Evolutionary conservation across 2,797 vertebrate species (phyloP).

Genomic region (Myotis daubentonii): DNA sequence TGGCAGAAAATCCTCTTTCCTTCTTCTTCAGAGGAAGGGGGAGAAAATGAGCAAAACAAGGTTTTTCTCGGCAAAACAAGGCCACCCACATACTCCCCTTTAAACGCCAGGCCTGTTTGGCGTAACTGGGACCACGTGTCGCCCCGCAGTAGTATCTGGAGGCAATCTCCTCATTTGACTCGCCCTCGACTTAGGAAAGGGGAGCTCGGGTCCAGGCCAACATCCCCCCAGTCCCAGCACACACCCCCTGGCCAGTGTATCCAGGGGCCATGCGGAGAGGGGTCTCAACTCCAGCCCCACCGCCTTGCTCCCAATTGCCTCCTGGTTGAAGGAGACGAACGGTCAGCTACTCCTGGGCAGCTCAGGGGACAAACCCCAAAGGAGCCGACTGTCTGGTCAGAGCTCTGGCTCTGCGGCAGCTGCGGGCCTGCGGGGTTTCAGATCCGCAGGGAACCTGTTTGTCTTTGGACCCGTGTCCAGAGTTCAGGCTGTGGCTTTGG

Average conservation of each 20-base stretch:
- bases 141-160: not conserved
- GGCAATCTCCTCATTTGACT: not conserved
- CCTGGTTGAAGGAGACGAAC: not conserved
- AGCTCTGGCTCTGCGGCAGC: not conserved
- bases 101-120: not conserved
- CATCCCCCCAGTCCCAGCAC: not conserved
- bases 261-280: not conserved
- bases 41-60: not conserved
- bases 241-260: rapidly evolving
- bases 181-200: not conserved
- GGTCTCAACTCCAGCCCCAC: not conserved
- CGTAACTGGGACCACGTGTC: not conserved
- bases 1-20: conserved; percentile 5
- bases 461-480: not conserved
- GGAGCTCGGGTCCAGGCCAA: not conserved
- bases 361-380: not conserved
- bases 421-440: not conserved
- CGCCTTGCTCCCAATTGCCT: not conserved
- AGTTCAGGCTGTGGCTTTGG: conserved; percentile 2
- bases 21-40: conserved; percentile 34
- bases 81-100: conserved; percentile 2
- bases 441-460: not conserved
- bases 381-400: conserved; percentile 14
- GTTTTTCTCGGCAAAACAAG: conserved; percentile 17
- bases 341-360: not conserved